Evolutionary conservation across 2,888 invertebrate genomes (phyloP).

Genomic region (Plebejus melissa): DNA sequence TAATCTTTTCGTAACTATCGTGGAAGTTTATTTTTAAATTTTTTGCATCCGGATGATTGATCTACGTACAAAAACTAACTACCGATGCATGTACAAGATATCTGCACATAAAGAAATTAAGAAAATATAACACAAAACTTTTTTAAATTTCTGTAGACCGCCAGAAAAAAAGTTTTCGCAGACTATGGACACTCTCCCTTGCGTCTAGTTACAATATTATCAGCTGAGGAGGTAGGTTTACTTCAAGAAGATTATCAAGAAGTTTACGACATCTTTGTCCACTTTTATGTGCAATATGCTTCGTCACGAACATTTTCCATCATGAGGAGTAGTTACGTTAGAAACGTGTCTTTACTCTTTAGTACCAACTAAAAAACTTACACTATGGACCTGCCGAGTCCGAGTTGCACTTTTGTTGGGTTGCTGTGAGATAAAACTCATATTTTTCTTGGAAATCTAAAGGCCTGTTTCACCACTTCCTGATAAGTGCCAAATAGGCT

Average conservation of each 20-base stretch:
- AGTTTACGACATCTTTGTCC: constrained; percentile 17
- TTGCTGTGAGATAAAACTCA: background rate
- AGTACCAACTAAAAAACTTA: background rate
- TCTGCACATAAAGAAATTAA: too few species aligned
- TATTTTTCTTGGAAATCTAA: background rate
- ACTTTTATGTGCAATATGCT: background rate
- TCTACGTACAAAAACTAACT: background rate
- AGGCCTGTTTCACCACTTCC: too few species aligned
- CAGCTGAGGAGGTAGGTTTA: background rate
- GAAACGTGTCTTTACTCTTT: background rate
- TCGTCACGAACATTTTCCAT: background rate
- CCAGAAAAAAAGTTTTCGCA: background rate
- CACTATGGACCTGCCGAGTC: background rate
- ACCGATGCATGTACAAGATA: too few species aligned
- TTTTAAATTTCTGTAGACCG: too few species aligned
- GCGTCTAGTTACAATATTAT: background rate
- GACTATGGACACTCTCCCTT: background rate
- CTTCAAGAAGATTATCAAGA: background rate
- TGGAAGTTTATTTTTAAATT: background rate
- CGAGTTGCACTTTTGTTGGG: background rate
- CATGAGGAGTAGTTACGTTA: background rate
- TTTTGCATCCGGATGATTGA: background rate
- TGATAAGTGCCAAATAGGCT: too few species aligned
- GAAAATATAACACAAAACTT: too few species aligned
- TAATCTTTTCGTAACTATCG: constrained; percentile 9